Evolutionary conservation across 1,140 invertebrate genomes (phyloP), one percentile per base, ranked within the genome.

Genomic region (Drosophila teissieri): DNA sequence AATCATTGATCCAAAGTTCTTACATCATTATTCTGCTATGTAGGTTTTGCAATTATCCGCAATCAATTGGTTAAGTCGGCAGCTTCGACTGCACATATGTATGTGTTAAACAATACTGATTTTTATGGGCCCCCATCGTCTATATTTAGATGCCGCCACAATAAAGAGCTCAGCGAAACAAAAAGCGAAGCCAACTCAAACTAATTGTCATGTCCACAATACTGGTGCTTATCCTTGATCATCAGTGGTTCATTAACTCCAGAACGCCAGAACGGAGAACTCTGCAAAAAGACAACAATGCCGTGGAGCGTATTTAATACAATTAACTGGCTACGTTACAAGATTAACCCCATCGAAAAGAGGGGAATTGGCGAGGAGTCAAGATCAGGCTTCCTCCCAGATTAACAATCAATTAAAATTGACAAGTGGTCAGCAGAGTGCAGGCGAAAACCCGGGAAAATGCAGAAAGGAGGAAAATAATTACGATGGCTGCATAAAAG

Each of bases 381-480:
- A 58, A 88, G 83, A 82, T 86, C 83, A 77, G 61, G 63, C 84
- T 63, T 12, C 68, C 58, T 72, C 60, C 63, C 84, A 88, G 83
- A 88, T 90, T 86, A 90, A 90, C 86, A 86, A 90, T 90, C 86
- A 90, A 90, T 90, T 90, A 90, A 83, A 90, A 90, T 86, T 90
- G 86, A 90, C 86, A 90, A 86, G 80, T 72, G 68, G 61, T 55
- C 63, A 52, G 42, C 69, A 62, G 15, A 24, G 24, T 27, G 53
- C 48, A 54, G 53, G 24, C 42, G 39, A 51, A 48, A 57, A 45
- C 15, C 36, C 17, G 39, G 39, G 31, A 24, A 52, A 24, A 52
- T 34, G 34, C 12, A 48, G 51, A 51, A 48, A 65, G 68, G 75
- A 64, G 76, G 68, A 89, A 88, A 84, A 75, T 83, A 77, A 89